Evolutionary conservation across 2,113 vertebrate species (phyloP).

Genomic region (Varanus komodoensis): DNA sequence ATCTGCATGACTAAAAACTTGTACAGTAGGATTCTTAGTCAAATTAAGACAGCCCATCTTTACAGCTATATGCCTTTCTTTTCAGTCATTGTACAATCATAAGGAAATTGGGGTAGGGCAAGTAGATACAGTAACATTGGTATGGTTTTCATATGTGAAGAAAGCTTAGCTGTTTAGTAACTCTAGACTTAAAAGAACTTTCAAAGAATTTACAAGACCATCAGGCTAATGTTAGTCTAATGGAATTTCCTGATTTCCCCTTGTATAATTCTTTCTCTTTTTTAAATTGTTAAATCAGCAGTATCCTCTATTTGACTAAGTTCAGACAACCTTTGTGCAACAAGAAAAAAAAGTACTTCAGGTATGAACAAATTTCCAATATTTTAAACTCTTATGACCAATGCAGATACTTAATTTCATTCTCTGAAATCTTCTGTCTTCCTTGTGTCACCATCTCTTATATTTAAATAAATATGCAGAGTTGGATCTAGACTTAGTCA

Average conservation of each 20-base stretch:
- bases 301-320: neutral
- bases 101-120: no score
- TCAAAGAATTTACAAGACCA: neutral
- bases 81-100: no score
- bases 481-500: no score
- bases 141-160: no score
- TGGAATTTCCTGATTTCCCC: neutral
- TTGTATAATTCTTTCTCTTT: no score
- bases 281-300: neutral
- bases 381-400: neutral
- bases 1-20: neutral
- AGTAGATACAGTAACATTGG: no score
- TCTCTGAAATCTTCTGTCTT: neutral
- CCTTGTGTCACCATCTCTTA: neutral
- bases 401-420: neutral
- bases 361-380: neutral
- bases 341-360: neutral
- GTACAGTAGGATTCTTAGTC: neutral
- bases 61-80: no score
- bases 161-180: no score
- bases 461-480: neutral
- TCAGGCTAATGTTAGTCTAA: neutral
- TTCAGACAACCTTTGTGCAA: neutral
- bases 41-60: neutral
- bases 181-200: neutral